Evolutionary conservation across 2,113 vertebrate species (phyloP).

Genomic region (Pungitius pungitius): DNA sequence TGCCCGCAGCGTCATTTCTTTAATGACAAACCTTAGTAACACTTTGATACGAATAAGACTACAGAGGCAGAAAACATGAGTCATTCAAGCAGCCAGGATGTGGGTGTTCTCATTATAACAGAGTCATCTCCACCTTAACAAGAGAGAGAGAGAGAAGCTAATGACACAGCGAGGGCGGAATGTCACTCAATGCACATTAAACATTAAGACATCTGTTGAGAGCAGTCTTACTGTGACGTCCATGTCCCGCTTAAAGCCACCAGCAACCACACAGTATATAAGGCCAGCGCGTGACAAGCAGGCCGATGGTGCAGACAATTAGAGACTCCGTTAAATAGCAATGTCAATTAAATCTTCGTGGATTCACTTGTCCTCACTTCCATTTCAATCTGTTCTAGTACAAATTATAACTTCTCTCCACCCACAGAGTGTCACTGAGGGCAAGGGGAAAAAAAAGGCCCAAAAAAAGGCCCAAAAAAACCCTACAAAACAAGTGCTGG

Average conservation of each 20-base stretch:
- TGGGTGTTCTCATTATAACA: constrained; percentile 72
- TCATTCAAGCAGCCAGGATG: constrained; percentile 54
- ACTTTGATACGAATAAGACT: constrained; percentile 47
- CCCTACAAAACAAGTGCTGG: not conserved
- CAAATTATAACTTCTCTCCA: constrained; percentile 54
- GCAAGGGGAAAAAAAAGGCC: constrained; percentile 7
- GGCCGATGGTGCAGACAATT: constrained; percentile 56
- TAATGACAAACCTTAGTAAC: constrained; percentile 60
- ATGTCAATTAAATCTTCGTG: constrained; percentile 54
- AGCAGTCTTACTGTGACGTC: constrained; percentile 55
- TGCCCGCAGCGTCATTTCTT: constrained; percentile 36
- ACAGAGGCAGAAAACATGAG: constrained; percentile 57
- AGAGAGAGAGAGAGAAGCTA: constrained; percentile 61
- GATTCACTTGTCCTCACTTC: constrained; percentile 54
- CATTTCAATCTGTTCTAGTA: constrained; percentile 46
- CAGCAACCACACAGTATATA: constrained; percentile 25
- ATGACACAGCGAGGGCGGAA: constrained; percentile 69
- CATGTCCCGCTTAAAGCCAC: constrained; percentile 51
- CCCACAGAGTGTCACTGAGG: constrained; percentile 41
- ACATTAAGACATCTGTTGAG: constrained; percentile 75
- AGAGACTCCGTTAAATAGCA: constrained; percentile 52
- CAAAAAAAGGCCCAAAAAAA: not conserved
- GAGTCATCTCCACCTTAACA: constrained; percentile 70
- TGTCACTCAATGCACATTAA: constrained; percentile 75
- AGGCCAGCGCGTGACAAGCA: constrained; percentile 46